These are phyloP conservation scores for Eristalis tenax DNA, from an alignment of 2,888 invertebrate species.

Conservation along the genomic window DNA sequence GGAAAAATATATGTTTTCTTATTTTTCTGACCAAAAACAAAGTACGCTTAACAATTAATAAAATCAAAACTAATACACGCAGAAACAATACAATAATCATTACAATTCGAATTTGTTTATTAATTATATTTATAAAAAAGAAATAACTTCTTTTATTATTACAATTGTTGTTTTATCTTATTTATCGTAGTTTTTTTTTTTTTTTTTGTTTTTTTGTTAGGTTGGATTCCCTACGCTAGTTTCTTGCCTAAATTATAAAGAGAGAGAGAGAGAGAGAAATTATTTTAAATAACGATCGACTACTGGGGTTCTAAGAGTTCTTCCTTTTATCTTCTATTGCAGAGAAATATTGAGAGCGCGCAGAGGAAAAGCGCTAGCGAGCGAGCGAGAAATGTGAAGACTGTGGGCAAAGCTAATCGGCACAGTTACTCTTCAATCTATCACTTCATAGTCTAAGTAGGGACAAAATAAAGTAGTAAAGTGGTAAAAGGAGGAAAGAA, in stretches of 20 bases:
- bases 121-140: slow-evolving; percentile 41
- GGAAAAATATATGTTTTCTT: background rate
- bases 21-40: slow-evolving; percentile 25
- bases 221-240: slow-evolving; percentile 52
- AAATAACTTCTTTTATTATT: slow-evolving; percentile 50
- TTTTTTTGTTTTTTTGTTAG: background rate
- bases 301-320: background rate
- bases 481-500: background rate
- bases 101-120: slow-evolving; percentile 46
- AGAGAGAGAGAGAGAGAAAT: background rate
- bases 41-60: slow-evolving; percentile 37
- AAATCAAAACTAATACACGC: slow-evolving; percentile 21
- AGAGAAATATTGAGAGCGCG: background rate
- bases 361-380: background rate
- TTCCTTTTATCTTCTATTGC: background rate
- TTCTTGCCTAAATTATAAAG: slow-evolving; percentile 36
- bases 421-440: background rate
- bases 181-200: slow-evolving; percentile 36
- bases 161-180: slow-evolving; percentile 36
- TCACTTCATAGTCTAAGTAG: background rate
- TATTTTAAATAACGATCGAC: slow-evolving; percentile 18
- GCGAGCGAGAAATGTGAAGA: background rate
- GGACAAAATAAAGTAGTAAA: background rate
- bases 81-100: slow-evolving; percentile 15
- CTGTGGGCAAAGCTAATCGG: background rate